Conservation (phyloP, 1,140 invertebrate species). For the Drosophila ercepeae region DNA sequence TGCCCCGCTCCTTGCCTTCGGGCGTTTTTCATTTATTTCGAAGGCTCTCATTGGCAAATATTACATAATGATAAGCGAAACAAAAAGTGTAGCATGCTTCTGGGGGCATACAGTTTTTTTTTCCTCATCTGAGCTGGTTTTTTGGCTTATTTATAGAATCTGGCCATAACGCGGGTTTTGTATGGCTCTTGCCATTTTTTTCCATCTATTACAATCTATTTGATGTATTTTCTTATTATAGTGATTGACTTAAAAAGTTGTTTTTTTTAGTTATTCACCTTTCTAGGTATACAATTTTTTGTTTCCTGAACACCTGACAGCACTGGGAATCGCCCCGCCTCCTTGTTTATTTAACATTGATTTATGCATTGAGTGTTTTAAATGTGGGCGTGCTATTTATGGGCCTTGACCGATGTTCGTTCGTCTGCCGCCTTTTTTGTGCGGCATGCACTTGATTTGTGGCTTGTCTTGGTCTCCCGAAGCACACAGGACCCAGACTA, state of each 20-base stretch:
- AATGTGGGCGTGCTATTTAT: slow-evolving; percentile 71
- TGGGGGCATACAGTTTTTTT: slow-evolving; percentile 7
- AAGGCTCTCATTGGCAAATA: slow-evolving; percentile 33
- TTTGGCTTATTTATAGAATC: background rate
- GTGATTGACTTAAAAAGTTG: background rate
- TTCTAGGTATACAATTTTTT: background rate
- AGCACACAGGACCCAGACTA: slow-evolving; percentile 8
- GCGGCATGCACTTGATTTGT: slow-evolving; percentile 70
- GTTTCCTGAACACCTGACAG: slow-evolving; percentile 20
- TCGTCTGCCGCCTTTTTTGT: slow-evolving; percentile 31
- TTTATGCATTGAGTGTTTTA: slow-evolving; percentile 71
- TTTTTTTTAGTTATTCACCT: background rate
- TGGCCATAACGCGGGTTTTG: background rate
- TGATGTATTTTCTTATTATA: background rate
- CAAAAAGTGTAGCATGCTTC: slow-evolving; percentile 47
- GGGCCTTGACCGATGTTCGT: slow-evolving; percentile 32
- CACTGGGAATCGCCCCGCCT: slow-evolving; percentile 1
- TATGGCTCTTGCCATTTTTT: too few relatives aligned
- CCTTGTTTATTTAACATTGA: slow-evolving; percentile 61
- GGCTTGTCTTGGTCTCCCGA: slow-evolving; percentile 32
- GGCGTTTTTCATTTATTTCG: slow-evolving; percentile 32
- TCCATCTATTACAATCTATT: too few relatives aligned
- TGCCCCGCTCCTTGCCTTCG: background rate
- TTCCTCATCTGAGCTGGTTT: background rate
- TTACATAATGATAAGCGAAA: slow-evolving; percentile 51